Base-by-base conservation (phyloP, 2,113 vertebrate genomes). In the Dendropsophus ebraccatus region DNA sequence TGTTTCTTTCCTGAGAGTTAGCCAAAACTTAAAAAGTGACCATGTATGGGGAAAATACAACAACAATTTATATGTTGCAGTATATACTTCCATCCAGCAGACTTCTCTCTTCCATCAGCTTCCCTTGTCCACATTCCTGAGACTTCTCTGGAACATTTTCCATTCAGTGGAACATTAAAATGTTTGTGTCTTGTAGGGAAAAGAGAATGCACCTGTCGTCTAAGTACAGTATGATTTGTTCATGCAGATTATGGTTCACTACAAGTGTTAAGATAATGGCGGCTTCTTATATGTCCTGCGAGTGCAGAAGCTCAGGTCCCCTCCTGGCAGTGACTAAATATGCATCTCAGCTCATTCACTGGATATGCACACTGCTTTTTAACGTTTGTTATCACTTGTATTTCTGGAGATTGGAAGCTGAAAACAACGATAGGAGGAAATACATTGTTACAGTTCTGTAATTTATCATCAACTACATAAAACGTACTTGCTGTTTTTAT, bases 31-130 rank as follows among this genome's bases (percentile, higher is more conserved):
- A 19, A 17, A 72, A 47, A 81, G 84, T 86, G 49, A 86, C 84
- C 84, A 86, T 86, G 62, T 86, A 86, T 80, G 84, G 84, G 84
- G 84, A 86, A 86, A 56, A 80, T 72, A 41, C 75, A 86, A 70
- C 73, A 84, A 85, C 65, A 70, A 79, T 79, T 85, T 86, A 81
- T 86, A 81, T 50, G 32, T 81, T 81, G 62, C 62, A 85, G 60
- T 77, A 79, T 79, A 85, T 86, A 50, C 77, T 72, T 86, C 62
- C 54, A 80, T 60, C 84, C 84, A 80, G 84, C 84, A 80, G 49
- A 35, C 76, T 70, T 69, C 75, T 70, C 74, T 32, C 45, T 85
- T 81, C 76, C 70, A 81, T 86, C 50, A 86, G 72, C 4, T 41
- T n/a, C 45, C 37, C 25, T 25, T n/a, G 62, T 78, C 75, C 47